Conservation (phyloP, 1,140 invertebrate genomes). For the Drosophila sp. region DNA sequence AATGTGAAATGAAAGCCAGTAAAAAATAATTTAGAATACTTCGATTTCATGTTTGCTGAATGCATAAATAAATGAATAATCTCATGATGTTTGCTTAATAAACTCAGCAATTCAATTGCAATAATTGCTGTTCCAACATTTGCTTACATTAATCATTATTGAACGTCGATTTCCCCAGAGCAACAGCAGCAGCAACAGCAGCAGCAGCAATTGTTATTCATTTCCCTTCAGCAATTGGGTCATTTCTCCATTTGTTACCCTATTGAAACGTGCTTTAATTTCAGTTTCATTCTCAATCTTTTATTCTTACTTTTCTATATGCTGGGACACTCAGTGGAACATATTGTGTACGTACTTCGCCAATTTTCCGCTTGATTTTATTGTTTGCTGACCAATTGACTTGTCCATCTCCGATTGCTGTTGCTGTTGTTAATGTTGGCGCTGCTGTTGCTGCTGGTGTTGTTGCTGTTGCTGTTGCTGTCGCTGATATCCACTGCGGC, state of each 20-base stretch:
- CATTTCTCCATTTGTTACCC: conserved; percentile 26
- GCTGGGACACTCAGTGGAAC: neutral
- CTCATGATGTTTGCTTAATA: neutral
- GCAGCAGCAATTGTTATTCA: conserved; percentile 2
- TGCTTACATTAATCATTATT: conserved; percentile 2
- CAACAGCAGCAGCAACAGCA: neutral
- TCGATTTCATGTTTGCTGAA: neutral
- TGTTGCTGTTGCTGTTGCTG: conserved; percentile 4
- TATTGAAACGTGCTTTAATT: conserved; percentile 74
- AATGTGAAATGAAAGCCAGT: neutral
- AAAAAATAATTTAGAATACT: neutral
- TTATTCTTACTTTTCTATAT: neutral
- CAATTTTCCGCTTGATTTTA: conserved; percentile 61
- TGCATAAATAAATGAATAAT: conserved; percentile 4
- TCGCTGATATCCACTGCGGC: conserved; percentile 34
- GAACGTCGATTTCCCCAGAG: conserved; percentile 12
- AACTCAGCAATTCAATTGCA: neutral
- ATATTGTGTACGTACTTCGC: conserved; percentile 2
- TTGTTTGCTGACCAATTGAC: conserved; percentile 75
- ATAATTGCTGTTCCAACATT: neutral
- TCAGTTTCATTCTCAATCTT: conserved; percentile 43
- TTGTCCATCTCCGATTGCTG: conserved; percentile 15
- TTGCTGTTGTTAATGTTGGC: conserved; percentile 10
- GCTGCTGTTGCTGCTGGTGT: conserved; percentile 7
- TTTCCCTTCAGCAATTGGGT: conserved; percentile 14